Conservation (phyloP, 2,797 vertebrate species). For the Microctenopoma steveboyesi region DNA sequence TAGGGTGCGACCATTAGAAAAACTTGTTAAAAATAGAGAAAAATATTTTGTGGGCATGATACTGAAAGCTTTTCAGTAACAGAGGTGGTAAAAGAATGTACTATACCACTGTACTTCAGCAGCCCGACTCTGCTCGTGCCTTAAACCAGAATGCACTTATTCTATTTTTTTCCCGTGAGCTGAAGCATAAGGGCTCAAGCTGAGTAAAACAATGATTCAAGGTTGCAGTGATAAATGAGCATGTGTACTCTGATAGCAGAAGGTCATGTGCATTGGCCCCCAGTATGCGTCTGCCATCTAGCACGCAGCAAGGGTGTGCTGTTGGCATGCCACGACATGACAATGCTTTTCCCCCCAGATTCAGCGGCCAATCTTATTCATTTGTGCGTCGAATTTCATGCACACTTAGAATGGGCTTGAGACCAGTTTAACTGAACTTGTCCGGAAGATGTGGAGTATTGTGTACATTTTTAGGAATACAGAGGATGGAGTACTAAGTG, state of each 20-base stretch:
- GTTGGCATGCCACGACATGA: slow-evolving; percentile 58
- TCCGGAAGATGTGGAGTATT: slow-evolving; percentile 54
- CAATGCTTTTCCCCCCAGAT: slow-evolving; percentile 37
- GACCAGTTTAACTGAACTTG: slow-evolving; percentile 59
- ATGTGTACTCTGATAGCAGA: slow-evolving; percentile 78
- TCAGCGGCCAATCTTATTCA: slow-evolving; percentile 47
- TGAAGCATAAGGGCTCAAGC: slow-evolving; percentile 73
- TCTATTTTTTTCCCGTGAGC: slow-evolving; percentile 64
- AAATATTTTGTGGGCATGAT: slow-evolving; percentile 33
- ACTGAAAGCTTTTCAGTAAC: slow-evolving; percentile 40
- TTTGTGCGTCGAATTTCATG: slow-evolving; percentile 39
- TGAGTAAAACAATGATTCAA: slow-evolving; percentile 83
- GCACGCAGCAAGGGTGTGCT: slow-evolving; percentile 74
- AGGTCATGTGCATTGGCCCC: slow-evolving; percentile 80
- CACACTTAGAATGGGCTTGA: slow-evolving; percentile 34
- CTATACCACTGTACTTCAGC: slow-evolving; percentile 12
- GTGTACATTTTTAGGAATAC: slow-evolving; percentile 16
- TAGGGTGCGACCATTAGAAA: slow-evolving; percentile 32
- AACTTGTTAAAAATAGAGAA: slow-evolving; percentile 31
- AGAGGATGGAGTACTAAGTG: slow-evolving; percentile 23
- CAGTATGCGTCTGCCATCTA: slow-evolving; percentile 78
- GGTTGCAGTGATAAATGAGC: slow-evolving; percentile 82
- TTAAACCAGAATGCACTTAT: slow-evolving; percentile 65
- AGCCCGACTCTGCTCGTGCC: slow-evolving; percentile 49
- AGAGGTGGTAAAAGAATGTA: slow-evolving; percentile 28